Evolutionary conservation across 2,888 invertebrate species (phyloP), one percentile per base, ranked within the genome.

Genomic region (Mimumesa dahlbomi): DNA sequence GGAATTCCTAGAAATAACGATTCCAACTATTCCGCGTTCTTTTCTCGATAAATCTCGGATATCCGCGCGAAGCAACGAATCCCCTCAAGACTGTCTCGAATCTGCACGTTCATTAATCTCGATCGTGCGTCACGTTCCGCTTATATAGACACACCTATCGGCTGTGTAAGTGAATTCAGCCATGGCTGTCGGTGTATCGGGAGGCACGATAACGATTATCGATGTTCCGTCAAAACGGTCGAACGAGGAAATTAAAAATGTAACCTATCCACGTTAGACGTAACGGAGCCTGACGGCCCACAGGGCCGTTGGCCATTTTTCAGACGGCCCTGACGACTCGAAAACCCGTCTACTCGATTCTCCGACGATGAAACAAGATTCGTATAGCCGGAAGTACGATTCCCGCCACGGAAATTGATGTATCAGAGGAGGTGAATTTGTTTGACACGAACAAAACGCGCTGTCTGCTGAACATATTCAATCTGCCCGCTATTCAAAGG

Each of bases 231-330:
- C 80, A 73, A 68, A 64, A 65, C 64, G 58, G 31, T 16, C 70
- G 73, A 70, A 70, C 75, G 65, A 73, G 70, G 69, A 72, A 82
- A 77, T 83, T 82, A 82, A 82, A 83, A 83, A 80, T 83, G 73
- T 75, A 83, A 77, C 76, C 64, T 54, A 77, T 71, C 66, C 71
- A 19, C 52, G 67, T 64, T 53, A 34, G 36, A 56, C 43, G 53
- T 69, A 76, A 70, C 65, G 54, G 56, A 46, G 65, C 68, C 63
- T 49, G 76, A 73, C 71, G 53, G 45, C 50, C 38, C 49, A 13
- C 22, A 34, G 49, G 46, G 57, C 21, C 29, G 16, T 29, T 18
- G 1, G 54, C 40, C 57, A 72, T 79, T 80, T 80, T 79, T 76
- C 68, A 73, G 53, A 53, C 5, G 22, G 14, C 14, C 56, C 45